A percentile compares a stretch with the other conserved stretches of the same genome.
These are phyloP conservation scores for Oligia fasciuncula DNA, from an alignment of 2,888 invertebrate genomes.

Conservation along the genomic window DNA sequence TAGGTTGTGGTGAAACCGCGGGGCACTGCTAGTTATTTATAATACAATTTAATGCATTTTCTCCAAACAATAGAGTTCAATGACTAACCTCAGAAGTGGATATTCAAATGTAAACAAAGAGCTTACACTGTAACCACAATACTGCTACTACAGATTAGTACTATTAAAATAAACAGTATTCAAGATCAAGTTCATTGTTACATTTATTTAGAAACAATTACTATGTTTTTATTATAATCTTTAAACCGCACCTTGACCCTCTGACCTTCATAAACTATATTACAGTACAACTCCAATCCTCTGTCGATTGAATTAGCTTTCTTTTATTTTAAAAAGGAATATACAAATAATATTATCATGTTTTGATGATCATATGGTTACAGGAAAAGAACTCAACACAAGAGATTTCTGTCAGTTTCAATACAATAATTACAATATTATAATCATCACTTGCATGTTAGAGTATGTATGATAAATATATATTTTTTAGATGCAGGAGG, in stretches of 20 bases:
- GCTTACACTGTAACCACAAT: neutral
- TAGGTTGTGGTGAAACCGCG: too few relatives aligned
- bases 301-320: neutral
- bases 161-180: neutral
- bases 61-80: slow-evolving; percentile 13
- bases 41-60: neutral
- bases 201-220: neutral
- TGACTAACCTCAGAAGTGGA: slow-evolving; percentile 15
- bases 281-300: neutral
- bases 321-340: too few relatives aligned
- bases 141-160: neutral
- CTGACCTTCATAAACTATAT: neutral
- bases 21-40: neutral
- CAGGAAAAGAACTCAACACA: neutral
- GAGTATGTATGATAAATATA: neutral
- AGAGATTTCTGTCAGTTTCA: neutral
- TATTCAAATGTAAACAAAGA: slow-evolving; percentile 23
- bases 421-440: neutral
- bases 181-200: neutral
- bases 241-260: neutral
- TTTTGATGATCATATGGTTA: neutral
- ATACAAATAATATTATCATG: neutral
- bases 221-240: neutral
- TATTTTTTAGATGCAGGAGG: neutral
- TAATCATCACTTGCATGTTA: neutral